Base-by-base conservation (phyloP, 1,140 invertebrate species). In the Achatina immaculata region DNA sequence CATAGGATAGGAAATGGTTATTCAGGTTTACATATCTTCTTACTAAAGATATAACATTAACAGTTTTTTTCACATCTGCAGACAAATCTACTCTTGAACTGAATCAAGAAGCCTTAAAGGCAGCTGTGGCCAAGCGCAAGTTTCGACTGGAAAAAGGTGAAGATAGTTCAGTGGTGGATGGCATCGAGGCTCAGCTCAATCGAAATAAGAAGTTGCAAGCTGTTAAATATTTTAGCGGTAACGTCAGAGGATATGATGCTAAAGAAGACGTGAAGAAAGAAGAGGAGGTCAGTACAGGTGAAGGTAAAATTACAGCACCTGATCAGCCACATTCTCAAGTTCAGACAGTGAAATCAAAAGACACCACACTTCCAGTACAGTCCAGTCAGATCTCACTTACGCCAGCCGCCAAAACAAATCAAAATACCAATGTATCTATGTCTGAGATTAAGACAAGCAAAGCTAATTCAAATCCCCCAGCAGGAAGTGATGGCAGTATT, bases 201-300 rank as follows among this genome's bases (percentile, higher is more conserved):
- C 88, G 87, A 83, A 89, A 87, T 34, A 89, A 89, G 83, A 90
- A 89, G 81, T 74, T 90, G 34, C 89, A 90, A 65, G 83, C 88
- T 24, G 85, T 85, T 62, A 90, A 89, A 79, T 86, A 85, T 68
- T 84, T 82, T 31, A 69, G 85, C 55, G 81, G 85, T 81, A 83
- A 86, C 40, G 11, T 28, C 19, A 81, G 69, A 58, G 78, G 74
- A 19, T 69, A 55, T 21, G 72, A 68, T 51, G 68, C 31, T 43
- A 81, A 80, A 66, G 55, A 79, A 31, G 66, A 77, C 42, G 16
- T 19, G 16, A 55, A 55, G 48, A 55, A 55, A 6, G 58, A 28
- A 28, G 58, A 62, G n/a, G 58, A 62, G 31, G 31, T 62, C 6
- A 62, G n/a, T 16, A 62, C 2, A 62, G 2, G n/a, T 1, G 6